These are phyloP conservation scores for Leptobrachium ailaonicum DNA, from an alignment of 2,113 vertebrate species.

Conservation along the genomic window DNA sequence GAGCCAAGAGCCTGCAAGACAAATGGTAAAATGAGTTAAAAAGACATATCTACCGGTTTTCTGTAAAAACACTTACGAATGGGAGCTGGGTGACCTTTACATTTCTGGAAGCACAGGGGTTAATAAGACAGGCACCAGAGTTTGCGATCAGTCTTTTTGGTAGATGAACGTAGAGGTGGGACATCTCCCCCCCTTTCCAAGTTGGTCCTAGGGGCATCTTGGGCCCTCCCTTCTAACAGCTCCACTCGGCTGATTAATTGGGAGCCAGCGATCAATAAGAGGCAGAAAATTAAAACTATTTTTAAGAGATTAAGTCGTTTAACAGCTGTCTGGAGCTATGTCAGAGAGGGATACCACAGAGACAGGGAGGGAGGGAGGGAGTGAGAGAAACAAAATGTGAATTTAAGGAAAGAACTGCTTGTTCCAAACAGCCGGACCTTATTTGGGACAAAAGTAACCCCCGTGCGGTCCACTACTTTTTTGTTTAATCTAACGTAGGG, in stretches of 20 bases:
- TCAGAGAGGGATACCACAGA: slow-evolving; percentile 50
- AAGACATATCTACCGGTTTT: background rate
- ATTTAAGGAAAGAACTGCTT: slow-evolving; percentile 26
- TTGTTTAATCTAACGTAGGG: background rate
- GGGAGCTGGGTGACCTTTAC: too few species aligned
- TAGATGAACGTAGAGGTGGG: slow-evolving; percentile 22
- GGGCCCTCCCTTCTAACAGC: slow-evolving; percentile 25
- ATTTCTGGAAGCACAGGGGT: background rate
- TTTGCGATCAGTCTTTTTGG: slow-evolving; percentile 5
- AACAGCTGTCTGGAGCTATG: slow-evolving; percentile 50
- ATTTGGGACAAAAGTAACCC: background rate
- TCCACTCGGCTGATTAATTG: slow-evolving; percentile 44
- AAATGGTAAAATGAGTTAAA: slow-evolving; percentile 12
- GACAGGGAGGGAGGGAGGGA: slow-evolving; percentile 15
- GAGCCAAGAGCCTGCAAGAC: slow-evolving; percentile 37
- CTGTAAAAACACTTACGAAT: too few species aligned
- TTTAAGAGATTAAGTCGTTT: slow-evolving; percentile 51
- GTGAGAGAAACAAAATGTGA: slow-evolving; percentile 23
- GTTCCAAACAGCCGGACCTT: background rate
- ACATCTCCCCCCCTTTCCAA: slow-evolving; percentile 10
- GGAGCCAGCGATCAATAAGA: slow-evolving; percentile 47
- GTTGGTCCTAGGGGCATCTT: slow-evolving; percentile 30
- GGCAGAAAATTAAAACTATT: slow-evolving; percentile 51
- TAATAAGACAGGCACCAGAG: background rate
- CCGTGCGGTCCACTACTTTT: background rate